Evolutionary conservation across 2,888 invertebrate genomes (phyloP).

Genomic region (Pammene fasciana): DNA sequence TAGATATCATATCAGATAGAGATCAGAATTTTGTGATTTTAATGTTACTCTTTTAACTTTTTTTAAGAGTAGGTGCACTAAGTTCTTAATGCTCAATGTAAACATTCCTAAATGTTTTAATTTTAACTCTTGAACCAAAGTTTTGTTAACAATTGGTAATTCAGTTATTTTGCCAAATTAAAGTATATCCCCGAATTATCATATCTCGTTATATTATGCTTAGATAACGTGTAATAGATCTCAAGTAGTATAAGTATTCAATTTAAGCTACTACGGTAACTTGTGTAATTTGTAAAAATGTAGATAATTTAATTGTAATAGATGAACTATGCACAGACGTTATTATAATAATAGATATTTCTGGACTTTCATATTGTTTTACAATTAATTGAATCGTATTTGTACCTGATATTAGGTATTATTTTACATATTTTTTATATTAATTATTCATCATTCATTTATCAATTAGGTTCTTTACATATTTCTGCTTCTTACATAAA

Average conservation of each 20-base stretch:
- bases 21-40: background rate
- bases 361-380: background rate
- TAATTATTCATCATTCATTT: background rate
- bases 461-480: background rate
- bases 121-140: background rate
- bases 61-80: background rate
- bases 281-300: constrained; percentile 31
- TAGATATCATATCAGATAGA: background rate
- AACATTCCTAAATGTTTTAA: constrained; percentile 28
- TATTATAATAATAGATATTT: constrained; percentile 12
- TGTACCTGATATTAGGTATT: constrained; percentile 34
- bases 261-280: background rate
- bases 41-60: background rate
- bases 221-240: constrained; percentile 26
- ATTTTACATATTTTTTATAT: constrained; percentile 10
- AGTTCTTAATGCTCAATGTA: constrained; percentile 10
- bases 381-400: constrained; percentile 6
- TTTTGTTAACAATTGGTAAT: too few species aligned
- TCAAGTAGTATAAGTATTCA: constrained; percentile 29
- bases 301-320: constrained; percentile 28
- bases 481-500: background rate
- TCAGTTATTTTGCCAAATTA: too few species aligned
- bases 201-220: too few species aligned
- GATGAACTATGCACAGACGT: constrained; percentile 16
- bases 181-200: too few species aligned